Conservation (phyloP, 1,140 invertebrate genomes). For the Holcopasites calliopsidis region DNA sequence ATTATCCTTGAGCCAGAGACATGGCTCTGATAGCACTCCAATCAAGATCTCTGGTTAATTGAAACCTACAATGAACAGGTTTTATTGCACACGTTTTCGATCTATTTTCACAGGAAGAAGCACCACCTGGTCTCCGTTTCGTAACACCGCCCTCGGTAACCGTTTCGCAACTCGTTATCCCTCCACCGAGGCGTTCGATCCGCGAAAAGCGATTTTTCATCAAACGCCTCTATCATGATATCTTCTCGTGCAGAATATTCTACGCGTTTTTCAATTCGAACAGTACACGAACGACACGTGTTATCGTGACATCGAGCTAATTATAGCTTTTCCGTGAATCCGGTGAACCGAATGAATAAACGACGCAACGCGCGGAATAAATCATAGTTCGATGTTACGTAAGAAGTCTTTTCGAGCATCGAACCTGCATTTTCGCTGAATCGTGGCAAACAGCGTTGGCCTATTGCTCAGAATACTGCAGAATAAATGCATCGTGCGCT, state of each 20-base stretch:
- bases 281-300: too few relatives aligned
- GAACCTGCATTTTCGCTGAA: conserved; percentile 14
- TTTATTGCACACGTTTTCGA: too few relatives aligned
- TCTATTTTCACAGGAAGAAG: not conserved
- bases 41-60: too few relatives aligned
- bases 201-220: not conserved
- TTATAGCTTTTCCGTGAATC: conserved; percentile 46
- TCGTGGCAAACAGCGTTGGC: not conserved
- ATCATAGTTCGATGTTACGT: conserved; percentile 31
- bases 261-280: too few relatives aligned
- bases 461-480: conserved; percentile 34
- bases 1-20: too few relatives aligned
- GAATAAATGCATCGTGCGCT: conserved; percentile 15
- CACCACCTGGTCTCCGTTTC: not conserved
- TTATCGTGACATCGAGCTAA: not conserved
- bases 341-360: conserved; percentile 1
- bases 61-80: too few relatives aligned
- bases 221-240: not conserved
- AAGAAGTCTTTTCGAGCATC: conserved; percentile 3
- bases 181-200: too few relatives aligned
- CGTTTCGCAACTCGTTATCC: not conserved
- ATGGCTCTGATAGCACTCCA: too few relatives aligned
- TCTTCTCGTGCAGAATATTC: not conserved
- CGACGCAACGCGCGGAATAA: not conserved
- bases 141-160: not conserved